Evolutionary conservation across 1,140 invertebrate species (phyloP), one percentile per base, ranked within the genome.

Genomic region (Lysiphlebus fabarum): DNA sequence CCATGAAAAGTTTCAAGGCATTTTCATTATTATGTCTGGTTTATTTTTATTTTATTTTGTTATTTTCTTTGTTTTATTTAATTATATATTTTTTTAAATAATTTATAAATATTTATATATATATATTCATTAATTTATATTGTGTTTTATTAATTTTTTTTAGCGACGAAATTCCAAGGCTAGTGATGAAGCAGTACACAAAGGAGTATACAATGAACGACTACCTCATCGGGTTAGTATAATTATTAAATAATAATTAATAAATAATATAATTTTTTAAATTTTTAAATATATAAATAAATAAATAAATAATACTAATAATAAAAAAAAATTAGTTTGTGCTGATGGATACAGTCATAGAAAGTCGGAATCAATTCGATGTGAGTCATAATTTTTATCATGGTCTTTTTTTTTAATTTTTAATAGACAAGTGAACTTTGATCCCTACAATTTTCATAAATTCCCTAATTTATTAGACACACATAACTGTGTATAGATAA

Each of bases 311-410:
- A 2, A 42, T 42, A 26, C 36, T 26, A 12, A 42, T 11, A 53
- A 26, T 4, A 53, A 42, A 6, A 53, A 40, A 9, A 5, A 41
- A 53, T 40, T 40, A 11, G 63, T 66, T 80, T 59, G 76, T 79
- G 62, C 78, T 77, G 70, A 78, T 80, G 67, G 78, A 79, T 65
- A 78, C 76, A 40, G 76, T 74, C 60, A 78, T 79, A 68, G 76
- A 80, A 68, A 77, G 70, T 64, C 70, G 75, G 56, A 80, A 80
- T 56, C 77, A 79, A 57, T 66, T 72, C 17, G 17, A 75, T 43
- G 74, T 75, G 55, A 75, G 70, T 70, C 17, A 26, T 26, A 26
- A 2, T 26, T 26, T 26, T 26, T 26, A 26, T 26, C 17, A 26
- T 26, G 17, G 17, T 1, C 17, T 4, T 26, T 26, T 26, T 26